These are phyloP conservation scores for Phymatocera aterrima DNA, from an alignment of 2,888 invertebrate species.

Conservation along the genomic window DNA sequence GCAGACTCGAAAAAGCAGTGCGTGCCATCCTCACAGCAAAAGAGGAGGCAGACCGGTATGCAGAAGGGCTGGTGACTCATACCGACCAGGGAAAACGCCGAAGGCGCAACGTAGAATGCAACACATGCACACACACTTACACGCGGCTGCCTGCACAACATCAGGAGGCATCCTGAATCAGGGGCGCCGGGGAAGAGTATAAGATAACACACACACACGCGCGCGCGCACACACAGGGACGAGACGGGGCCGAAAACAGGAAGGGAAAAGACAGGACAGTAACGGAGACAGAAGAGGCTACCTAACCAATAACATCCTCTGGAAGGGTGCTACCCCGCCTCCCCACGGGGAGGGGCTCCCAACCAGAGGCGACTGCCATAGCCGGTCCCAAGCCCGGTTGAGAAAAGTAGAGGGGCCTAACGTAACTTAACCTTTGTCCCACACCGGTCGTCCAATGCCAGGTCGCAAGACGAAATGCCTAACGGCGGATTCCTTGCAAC, in stretches of 20 bases:
- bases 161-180: too few species aligned
- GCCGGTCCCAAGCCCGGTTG: neutral
- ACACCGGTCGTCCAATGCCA: too few species aligned
- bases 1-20: neutral
- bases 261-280: neutral
- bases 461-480: too few species aligned
- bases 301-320: too few species aligned
- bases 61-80: neutral
- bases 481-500: too few species aligned
- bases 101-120: neutral
- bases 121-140: neutral
- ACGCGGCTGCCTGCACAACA: too few species aligned
- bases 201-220: neutral
- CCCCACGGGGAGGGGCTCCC: neutral
- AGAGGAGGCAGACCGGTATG: neutral
- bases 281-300: neutral
- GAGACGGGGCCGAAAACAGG: neutral
- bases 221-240: neutral
- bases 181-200: neutral
- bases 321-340: neutral
- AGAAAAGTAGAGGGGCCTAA: too few species aligned
- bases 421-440: too few species aligned
- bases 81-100: neutral
- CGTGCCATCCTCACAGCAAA: neutral
- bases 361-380: neutral